Evolutionary conservation across 2,113 vertebrate genomes (phyloP).

Genomic region (Scopus umbretta): DNA sequence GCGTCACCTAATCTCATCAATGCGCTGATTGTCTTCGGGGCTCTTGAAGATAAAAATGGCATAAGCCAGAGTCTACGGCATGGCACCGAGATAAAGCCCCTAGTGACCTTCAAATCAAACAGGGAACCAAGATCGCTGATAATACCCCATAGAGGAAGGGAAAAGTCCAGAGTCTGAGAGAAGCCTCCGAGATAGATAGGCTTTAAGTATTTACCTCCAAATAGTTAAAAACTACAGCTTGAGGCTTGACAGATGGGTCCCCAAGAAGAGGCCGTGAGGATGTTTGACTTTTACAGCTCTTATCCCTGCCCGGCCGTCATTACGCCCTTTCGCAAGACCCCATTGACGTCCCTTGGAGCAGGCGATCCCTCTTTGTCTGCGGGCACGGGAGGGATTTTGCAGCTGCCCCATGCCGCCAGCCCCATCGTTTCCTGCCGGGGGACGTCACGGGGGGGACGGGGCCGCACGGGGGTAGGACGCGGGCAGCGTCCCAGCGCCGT

Average conservation of each 20-base stretch:
- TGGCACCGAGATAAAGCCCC: constrained; percentile 63
- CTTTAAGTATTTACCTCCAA: constrained; percentile 39
- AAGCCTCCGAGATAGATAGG: not conserved
- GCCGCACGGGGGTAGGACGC: not conserved
- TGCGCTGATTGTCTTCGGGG: constrained; percentile 65
- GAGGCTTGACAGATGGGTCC: not conserved
- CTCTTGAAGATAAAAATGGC: constrained; percentile 66
- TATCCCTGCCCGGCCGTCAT: not conserved
- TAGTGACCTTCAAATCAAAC: constrained; percentile 69
- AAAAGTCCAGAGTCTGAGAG: constrained; percentile 48
- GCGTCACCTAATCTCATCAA: constrained; percentile 70
- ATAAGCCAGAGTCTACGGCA: constrained; percentile 50
- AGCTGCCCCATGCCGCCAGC: not conserved
- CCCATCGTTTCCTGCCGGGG: not conserved
- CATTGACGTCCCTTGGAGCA: not conserved
- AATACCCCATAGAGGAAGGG: constrained; percentile 22
- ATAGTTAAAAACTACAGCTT: not conserved
- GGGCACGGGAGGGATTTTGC: not conserved
- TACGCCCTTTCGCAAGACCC: not conserved
- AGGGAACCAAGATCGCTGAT: constrained; percentile 67
- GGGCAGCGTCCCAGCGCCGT: not conserved
- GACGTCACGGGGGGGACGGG: not conserved
- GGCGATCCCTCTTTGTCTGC: not conserved
- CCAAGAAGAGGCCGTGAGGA: not conserved
- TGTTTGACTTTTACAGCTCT: constrained; percentile 39